phyloP scores from a whole-genome alignment of 2,113 vertebrate genomes.

The Pachypanchax playfairii region DNA sequence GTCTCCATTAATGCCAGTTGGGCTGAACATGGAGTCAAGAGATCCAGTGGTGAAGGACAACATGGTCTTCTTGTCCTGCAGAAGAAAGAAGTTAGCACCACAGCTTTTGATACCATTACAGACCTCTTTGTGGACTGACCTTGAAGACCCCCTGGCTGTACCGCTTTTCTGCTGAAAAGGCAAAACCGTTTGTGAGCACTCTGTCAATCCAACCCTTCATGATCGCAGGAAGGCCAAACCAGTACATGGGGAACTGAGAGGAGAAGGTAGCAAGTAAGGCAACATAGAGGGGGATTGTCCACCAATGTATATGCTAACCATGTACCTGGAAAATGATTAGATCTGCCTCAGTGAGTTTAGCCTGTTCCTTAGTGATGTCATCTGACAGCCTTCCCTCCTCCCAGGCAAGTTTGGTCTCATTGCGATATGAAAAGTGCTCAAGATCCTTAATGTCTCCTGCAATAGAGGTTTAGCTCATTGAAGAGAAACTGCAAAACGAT shows the following conservation, averaged over 20 bases:
- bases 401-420: conserved; percentile 74
- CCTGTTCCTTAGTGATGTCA: conserved; percentile 80
- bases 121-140: conserved; percentile 56
- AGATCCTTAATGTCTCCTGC: conserved; percentile 74
- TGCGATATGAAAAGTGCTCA: conserved; percentile 73
- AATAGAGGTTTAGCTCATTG: neutral
- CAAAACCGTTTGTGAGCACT: conserved; percentile 76
- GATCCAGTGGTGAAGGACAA: conserved; percentile 86
- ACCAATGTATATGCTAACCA: neutral
- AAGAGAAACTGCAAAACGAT: too few relatives aligned
- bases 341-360: conserved; percentile 79
- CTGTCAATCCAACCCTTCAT: conserved; percentile 86
- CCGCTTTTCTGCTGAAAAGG: conserved; percentile 66
- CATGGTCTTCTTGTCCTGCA: conserved; percentile 83
- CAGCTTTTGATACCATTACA: neutral
- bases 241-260: conserved; percentile 83
- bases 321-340: conserved; percentile 85
- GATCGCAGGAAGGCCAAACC: conserved; percentile 84
- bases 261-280: neutral
- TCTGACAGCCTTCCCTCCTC: conserved; percentile 74
- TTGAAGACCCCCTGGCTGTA: conserved; percentile 80
- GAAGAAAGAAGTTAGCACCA: too few relatives aligned
- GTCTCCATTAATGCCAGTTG: conserved; percentile 82
- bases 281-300: too few relatives aligned
- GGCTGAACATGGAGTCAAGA: conserved; percentile 79